A percentile compares a stretch with the other conserved stretches of the same genome.
Evolutionary conservation across 2,797 vertebrate species (phyloP).

Genomic region (Cheirogaleus major): DNA sequence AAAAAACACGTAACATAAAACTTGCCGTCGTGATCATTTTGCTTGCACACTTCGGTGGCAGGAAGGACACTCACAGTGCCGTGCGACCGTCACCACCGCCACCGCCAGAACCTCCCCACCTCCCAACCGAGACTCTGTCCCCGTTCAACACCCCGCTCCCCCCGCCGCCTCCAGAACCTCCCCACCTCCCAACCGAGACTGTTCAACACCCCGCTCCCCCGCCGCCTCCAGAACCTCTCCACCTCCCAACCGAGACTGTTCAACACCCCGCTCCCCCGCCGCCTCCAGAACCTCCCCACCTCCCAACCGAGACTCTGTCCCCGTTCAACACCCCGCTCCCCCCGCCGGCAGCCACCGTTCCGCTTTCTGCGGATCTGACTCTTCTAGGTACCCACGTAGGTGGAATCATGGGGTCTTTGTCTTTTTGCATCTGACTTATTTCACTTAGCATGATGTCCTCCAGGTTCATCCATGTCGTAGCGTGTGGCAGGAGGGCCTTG

Average conservation of each 20-base stretch:
- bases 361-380: not conserved
- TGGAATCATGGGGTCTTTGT: not conserved
- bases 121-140: not conserved
- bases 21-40: not conserved
- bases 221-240: too few relatives aligned
- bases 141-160: too few relatives aligned
- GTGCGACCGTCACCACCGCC: not conserved
- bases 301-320: too few relatives aligned
- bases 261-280: too few relatives aligned
- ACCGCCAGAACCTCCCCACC: not conserved
- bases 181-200: too few relatives aligned
- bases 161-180: too few relatives aligned
- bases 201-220: too few relatives aligned
- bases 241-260: too few relatives aligned
- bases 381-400: accelerated
- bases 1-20: not conserved
- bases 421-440: not conserved
- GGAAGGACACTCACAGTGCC: not conserved
- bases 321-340: too few relatives aligned
- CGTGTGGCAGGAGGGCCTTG: not conserved
- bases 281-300: too few relatives aligned
- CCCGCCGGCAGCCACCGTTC: not conserved
- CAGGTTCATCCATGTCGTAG: not conserved
- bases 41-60: not conserved
- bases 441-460: not conserved